phyloP scores from a whole-genome alignment of 2,113 vertebrate species.

The Lynx canadensis region DNA sequence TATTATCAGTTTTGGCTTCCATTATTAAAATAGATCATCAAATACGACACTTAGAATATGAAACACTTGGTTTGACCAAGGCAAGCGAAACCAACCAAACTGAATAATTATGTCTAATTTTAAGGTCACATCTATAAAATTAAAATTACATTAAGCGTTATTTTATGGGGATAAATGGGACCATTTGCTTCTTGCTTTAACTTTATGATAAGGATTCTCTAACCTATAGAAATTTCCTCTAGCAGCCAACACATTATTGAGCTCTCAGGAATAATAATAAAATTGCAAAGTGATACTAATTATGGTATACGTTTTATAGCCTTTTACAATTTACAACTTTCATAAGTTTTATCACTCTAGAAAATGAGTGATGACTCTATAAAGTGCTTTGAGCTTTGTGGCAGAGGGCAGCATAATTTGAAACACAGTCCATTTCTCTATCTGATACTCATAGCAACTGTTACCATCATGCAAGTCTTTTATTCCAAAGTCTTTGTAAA shows the following conservation, averaged over 20 bases:
- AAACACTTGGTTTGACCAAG: not conserved
- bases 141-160: not conserved
- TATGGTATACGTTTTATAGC: not conserved
- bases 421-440: not conserved
- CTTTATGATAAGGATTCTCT: not conserved
- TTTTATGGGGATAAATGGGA: not conserved
- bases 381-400: not conserved
- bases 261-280: not conserved
- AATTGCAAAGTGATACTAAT: not conserved
- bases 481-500: not conserved
- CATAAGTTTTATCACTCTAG: not conserved
- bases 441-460: not conserved
- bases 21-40: constrained; percentile 11
- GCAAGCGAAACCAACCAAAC: not conserved
- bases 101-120: not conserved
- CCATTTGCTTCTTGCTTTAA: not conserved
- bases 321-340: constrained; percentile 28
- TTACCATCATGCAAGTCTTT: not conserved
- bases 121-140: not conserved
- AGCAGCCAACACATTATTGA: not conserved
- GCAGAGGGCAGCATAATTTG: not conserved
- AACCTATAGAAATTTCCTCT: not conserved
- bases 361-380: not conserved
- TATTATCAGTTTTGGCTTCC: not conserved
- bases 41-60: not conserved